A percentile compares a stretch with the other conserved stretches of the same genome.
phyloP scores from a whole-genome alignment of 2,113 vertebrate genomes.

The Nipponia nippon region DNA sequence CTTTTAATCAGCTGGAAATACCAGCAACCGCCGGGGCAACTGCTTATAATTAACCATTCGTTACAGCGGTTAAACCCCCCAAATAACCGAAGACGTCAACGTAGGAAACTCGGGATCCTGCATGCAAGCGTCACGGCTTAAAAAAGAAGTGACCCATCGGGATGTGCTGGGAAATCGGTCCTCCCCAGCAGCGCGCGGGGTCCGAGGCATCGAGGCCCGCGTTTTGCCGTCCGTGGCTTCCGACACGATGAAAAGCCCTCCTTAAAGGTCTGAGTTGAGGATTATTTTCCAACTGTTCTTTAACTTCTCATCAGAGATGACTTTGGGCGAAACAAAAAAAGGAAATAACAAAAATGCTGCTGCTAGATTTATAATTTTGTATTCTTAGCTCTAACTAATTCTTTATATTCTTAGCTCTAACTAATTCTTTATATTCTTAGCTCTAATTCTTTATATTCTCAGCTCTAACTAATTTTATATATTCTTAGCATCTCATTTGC shows the following conservation, averaged over 20 bases:
- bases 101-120: not conserved
- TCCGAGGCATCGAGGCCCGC: accelerated
- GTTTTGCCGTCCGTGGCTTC: accelerated
- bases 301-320: not conserved
- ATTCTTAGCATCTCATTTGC: accelerated
- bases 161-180: not conserved
- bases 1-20: not conserved
- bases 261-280: accelerated
- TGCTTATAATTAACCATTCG: not conserved
- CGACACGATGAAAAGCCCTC: accelerated
- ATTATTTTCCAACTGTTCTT: not conserved
- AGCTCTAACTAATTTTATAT: not conserved
- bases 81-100: accelerated
- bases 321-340: not conserved
- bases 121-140: accelerated
- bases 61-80: not conserved
- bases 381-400: not conserved
- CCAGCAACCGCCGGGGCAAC: not conserved
- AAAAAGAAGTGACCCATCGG: not conserved
- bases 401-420: too few relatives aligned
- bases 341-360: not conserved
- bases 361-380: not conserved
- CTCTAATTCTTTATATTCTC: not conserved
- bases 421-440: not conserved
- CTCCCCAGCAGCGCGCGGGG: accelerated